A percentile compares a stretch with the other conserved stretches of the same genome.
Conservation (phyloP, 2,888 invertebrate genomes). For the Sympetrum striolatum region DNA sequence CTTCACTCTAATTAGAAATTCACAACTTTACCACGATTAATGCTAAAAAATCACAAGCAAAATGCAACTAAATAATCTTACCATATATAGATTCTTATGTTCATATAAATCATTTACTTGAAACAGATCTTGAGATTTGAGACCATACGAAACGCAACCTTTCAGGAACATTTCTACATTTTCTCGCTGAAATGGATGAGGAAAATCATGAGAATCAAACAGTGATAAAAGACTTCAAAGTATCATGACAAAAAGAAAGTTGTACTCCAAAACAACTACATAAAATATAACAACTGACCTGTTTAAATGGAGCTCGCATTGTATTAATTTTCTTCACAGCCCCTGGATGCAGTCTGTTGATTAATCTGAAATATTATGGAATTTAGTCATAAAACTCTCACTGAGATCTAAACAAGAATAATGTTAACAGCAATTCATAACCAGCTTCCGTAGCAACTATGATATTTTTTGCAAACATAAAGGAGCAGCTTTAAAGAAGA, state of each 20-base stretch:
- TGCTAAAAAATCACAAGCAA: no score
- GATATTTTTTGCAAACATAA: no score
- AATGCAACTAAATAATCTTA: conserved; percentile 46
- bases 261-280: neutral
- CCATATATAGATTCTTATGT: conserved; percentile 58
- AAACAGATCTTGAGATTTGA: conserved; percentile 58
- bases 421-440: no score
- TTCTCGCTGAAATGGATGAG: conserved; percentile 53
- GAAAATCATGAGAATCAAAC: neutral
- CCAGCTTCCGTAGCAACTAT: no score
- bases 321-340: conserved; percentile 57
- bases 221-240: neutral
- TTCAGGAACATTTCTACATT: conserved; percentile 58
- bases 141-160: conserved; percentile 57
- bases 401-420: no score
- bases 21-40: no score
- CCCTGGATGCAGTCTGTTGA: conserved; percentile 57
- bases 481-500: no score
- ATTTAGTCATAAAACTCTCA: no score
- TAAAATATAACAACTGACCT: conserved; percentile 52
- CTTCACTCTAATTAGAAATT: no score
- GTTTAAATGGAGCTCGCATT: conserved; percentile 57
- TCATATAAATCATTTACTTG: conserved; percentile 60
- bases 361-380: conserved; percentile 53
- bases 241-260: neutral